Conservation (phyloP, 2,888 invertebrate genomes). For the Eupeodes luniger region DNA sequence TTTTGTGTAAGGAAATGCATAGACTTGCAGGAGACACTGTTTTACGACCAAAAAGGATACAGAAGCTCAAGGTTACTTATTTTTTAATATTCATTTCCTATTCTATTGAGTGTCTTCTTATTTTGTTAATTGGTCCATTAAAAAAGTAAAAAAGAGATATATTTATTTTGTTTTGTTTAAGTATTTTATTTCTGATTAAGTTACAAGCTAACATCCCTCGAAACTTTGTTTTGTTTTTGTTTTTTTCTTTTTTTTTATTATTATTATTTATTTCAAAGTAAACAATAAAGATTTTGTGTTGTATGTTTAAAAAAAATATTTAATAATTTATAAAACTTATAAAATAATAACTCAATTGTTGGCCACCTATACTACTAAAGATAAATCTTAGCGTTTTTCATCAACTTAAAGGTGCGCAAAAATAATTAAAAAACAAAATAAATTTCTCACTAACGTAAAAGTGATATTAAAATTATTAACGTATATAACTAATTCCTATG, state of each 20-base stretch:
- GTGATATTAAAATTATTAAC: constrained; percentile 6
- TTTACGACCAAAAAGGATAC: too few species aligned
- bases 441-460: constrained; percentile 3
- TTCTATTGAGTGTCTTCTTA: too few species aligned
- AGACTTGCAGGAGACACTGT: too few species aligned
- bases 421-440: constrained; percentile 14
- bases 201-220: constrained; percentile 24
- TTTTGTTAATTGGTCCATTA: too few species aligned
- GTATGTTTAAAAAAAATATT: constrained; percentile 22
- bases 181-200: constrained; percentile 27
- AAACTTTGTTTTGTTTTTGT: background rate
- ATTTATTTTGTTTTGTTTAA: background rate
- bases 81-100: too few species aligned
- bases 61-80: too few species aligned
- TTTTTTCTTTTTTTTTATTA: constrained; percentile 6
- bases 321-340: constrained; percentile 49
- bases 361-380: constrained; percentile 5
- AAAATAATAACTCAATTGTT: constrained; percentile 30
- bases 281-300: constrained; percentile 7
- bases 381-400: constrained; percentile 4
- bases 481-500: constrained; percentile 11
- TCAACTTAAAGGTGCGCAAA: background rate
- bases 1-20: too few species aligned
- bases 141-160: background rate
- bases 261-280: background rate